Evolutionary conservation across 1,140 invertebrate species (phyloP).

Genomic region (Zophobas morio): DNA sequence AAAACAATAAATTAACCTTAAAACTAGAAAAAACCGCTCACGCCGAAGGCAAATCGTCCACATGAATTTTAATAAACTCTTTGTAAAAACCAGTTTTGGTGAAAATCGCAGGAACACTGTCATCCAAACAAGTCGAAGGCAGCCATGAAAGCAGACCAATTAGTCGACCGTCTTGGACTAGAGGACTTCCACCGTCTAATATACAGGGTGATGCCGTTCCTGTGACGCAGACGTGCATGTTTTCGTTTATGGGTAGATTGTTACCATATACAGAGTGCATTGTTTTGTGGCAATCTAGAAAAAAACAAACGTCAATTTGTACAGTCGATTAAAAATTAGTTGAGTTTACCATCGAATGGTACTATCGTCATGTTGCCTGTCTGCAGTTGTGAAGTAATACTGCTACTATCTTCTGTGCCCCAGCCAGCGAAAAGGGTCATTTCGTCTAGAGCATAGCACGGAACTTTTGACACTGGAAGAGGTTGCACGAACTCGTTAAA

Average conservation of each 20-base stretch:
- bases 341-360: background rate
- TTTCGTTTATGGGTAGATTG: background rate
- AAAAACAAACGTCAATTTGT: background rate
- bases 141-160: slow-evolving; percentile 26
- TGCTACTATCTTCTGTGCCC: background rate
- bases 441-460: slow-evolving; percentile 3
- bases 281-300: background rate
- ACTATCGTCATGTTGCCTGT: background rate
- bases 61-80: slow-evolving; percentile 16
- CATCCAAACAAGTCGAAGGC: slow-evolving; percentile 3
- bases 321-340: too few species aligned
- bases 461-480: slow-evolving; percentile 15
- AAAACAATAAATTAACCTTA: slow-evolving; percentile 13
- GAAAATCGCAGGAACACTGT: slow-evolving; percentile 5
- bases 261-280: background rate
- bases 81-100: slow-evolving; percentile 12
- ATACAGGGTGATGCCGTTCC: background rate
- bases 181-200: slow-evolving; percentile 17
- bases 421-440: background rate
- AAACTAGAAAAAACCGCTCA: background rate
- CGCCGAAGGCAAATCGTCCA: slow-evolving; percentile 16
- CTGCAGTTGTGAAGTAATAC: background rate
- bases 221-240: slow-evolving; percentile 11
- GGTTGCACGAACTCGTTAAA: slow-evolving; percentile 23
- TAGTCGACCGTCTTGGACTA: slow-evolving; percentile 23